phyloP scores from a whole-genome alignment of 2,888 invertebrate species.

The Hoplodrina ambigua region DNA sequence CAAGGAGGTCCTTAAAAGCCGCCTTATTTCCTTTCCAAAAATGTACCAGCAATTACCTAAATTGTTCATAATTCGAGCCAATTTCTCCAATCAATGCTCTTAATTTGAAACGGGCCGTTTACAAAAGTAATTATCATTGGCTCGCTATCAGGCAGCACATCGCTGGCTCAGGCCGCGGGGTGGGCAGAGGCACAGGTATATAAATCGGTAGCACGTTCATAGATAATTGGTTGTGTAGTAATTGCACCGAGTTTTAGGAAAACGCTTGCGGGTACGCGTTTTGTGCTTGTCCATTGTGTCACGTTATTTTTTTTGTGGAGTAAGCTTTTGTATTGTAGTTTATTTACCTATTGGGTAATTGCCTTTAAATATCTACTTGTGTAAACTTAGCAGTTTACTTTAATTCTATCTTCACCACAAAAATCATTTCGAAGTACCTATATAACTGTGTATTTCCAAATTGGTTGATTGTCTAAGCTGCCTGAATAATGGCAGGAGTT shows the following conservation, averaged over 20 bases:
- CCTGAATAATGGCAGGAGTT: too few species aligned
- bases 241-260: slow-evolving; percentile 61
- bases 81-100: slow-evolving; percentile 29
- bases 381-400: background rate
- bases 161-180: slow-evolving; percentile 32
- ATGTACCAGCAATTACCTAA: background rate
- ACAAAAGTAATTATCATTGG: slow-evolving; percentile 50
- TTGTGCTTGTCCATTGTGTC: slow-evolving; percentile 21
- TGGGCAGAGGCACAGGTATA: slow-evolving; percentile 38
- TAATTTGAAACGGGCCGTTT: slow-evolving; percentile 30
- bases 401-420: too few species aligned
- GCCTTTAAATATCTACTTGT: background rate
- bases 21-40: background rate
- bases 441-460: too few species aligned
- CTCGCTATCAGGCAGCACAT: slow-evolving; percentile 47
- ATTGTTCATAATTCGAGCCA: slow-evolving; percentile 17
- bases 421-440: too few species aligned
- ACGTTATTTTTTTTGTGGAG: slow-evolving; percentile 3
- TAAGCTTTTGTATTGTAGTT: background rate
- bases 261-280: slow-evolving; percentile 42
- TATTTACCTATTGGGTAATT: background rate
- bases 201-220: slow-evolving; percentile 57
- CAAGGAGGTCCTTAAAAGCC: background rate
- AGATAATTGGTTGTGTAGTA: slow-evolving; percentile 61
- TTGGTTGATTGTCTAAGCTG: too few species aligned